These are phyloP conservation scores for Damaliscus lunatus DNA, from an alignment of 2,113 vertebrate species.

Conservation along the genomic window DNA sequence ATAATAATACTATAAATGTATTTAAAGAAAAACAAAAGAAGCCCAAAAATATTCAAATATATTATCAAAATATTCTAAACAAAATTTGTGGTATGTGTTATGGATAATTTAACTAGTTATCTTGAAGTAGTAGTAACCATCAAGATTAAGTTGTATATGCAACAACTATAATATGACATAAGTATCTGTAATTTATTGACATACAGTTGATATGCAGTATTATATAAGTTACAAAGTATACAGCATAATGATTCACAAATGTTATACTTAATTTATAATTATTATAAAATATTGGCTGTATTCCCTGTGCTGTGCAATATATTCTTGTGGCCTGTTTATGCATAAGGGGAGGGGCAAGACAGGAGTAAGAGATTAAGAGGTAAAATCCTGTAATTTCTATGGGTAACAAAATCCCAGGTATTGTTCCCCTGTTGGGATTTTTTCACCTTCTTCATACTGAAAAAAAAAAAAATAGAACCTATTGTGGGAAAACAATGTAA, in stretches of 20 bases:
- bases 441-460: not conserved
- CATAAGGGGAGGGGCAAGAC: not conserved
- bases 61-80: not conserved
- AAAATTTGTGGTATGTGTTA: not conserved
- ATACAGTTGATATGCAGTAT: not conserved
- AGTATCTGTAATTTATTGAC: not conserved
- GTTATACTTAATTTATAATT: not conserved
- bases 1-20: not conserved
- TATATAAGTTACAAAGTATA: not conserved
- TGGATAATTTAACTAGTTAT: not conserved
- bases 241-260: not conserved
- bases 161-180: not conserved
- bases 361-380: not conserved
- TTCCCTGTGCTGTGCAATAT: not conserved
- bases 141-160: not conserved
- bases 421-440: not conserved
- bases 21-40: not conserved
- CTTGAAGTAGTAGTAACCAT: not conserved
- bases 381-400: not conserved
- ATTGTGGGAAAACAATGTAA: not conserved
- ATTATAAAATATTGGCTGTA: not conserved
- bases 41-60: not conserved
- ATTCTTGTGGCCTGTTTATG: not conserved
- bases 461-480: not conserved
- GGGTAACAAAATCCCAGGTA: not conserved